Percentiles rank a stretch among this genome's conserved stretches.
These are phyloP conservation scores for Pseudochaenichthys georgianus DNA, from an alignment of 2,797 vertebrate species.

Conservation along the genomic window DNA sequence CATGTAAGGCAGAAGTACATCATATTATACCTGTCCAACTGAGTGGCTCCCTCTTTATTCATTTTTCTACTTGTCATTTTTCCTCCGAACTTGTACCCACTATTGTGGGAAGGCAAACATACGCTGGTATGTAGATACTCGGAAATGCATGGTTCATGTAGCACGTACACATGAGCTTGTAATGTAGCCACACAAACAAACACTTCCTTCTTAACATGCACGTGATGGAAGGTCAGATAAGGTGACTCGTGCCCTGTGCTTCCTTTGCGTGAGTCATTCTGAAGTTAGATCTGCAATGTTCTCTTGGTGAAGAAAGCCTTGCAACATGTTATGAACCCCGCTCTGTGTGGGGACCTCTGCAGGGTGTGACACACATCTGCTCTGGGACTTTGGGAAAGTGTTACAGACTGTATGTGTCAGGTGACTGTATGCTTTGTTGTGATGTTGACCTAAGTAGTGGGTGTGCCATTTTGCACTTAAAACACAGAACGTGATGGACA, in stretches of 20 bases:
- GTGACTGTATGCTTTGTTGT: constrained; percentile 37
- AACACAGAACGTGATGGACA: constrained; percentile 12
- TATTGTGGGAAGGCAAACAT: constrained; percentile 4
- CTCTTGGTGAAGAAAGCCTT: background rate
- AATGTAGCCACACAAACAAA: background rate
- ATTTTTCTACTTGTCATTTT: background rate
- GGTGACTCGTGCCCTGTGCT: constrained; percentile 14
- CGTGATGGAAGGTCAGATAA: background rate
- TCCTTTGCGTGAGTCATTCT: constrained; percentile 1
- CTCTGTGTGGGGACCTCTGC: background rate
- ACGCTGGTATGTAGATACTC: background rate
- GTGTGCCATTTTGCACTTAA: constrained; percentile 29
- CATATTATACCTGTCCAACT: background rate
- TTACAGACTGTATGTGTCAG: constrained; percentile 9
- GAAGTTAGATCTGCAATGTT: background rate
- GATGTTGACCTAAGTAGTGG: constrained; percentile 37
- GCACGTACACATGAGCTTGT: background rate
- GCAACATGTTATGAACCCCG: background rate
- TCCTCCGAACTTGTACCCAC: background rate
- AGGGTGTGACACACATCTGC: constrained; percentile 1
- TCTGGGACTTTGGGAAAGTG: background rate
- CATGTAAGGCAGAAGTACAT: too few relatives aligned
- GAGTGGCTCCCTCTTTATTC: background rate
- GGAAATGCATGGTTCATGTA: background rate
- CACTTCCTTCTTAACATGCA: background rate